Evolutionary conservation across 2,113 vertebrate species (phyloP).

Genomic region (Meleagris gallopavo): DNA sequence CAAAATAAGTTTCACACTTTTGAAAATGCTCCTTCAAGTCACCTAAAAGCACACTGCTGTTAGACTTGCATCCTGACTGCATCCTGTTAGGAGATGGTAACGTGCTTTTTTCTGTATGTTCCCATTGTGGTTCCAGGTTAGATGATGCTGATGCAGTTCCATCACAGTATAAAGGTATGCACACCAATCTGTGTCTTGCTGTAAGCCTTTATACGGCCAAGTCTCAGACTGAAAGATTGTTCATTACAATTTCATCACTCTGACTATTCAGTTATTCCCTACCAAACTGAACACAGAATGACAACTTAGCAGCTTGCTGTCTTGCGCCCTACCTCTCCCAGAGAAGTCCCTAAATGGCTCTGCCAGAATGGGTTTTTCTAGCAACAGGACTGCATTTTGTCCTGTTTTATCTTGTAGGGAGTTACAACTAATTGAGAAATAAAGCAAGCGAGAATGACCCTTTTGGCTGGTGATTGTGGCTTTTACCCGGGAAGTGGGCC

Average conservation of each 20-base stretch:
- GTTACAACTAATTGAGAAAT: conserved; percentile 51
- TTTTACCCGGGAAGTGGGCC: conserved; percentile 49
- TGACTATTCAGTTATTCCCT: neutral
- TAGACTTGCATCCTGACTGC: neutral
- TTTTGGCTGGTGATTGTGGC: conserved; percentile 21
- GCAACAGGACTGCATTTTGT: neutral
- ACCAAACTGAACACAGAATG: neutral
- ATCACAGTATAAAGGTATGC: neutral
- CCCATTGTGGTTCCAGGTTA: neutral
- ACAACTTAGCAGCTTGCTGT: neutral
- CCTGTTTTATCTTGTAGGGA: conserved; percentile 17
- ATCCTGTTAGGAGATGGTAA: neutral
- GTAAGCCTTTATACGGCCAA: neutral
- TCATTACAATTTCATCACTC: neutral
- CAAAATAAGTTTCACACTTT: neutral
- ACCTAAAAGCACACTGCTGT: neutral
- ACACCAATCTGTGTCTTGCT: neutral
- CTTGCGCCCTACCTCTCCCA: neutral
- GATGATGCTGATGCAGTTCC: neutral
- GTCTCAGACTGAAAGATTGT: neutral
- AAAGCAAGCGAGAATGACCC: conserved; percentile 12
- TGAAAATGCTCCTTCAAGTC: neutral
- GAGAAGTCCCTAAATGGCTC: neutral
- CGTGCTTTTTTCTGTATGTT: neutral
- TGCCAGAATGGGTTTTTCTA: neutral